Evolutionary conservation across 2,797 vertebrate species (phyloP), one percentile per base, ranked within the genome.

Genomic region (Silurus lanzhouensis): DNA sequence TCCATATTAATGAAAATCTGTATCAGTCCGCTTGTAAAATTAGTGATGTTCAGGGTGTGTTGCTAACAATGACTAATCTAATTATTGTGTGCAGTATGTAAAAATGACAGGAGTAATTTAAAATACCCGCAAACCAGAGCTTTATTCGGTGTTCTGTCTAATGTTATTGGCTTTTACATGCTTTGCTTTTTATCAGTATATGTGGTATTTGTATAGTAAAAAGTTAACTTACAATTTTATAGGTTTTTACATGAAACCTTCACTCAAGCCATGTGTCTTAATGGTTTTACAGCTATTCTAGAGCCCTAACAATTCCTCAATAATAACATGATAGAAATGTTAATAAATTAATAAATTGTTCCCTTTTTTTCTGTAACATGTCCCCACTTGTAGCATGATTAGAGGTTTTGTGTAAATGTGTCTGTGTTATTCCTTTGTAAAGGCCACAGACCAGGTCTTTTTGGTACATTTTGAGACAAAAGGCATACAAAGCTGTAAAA

Each of bases 351-450:
- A 38, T 38, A 38, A 38, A 38, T 38, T 38, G 38, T 38, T 38
- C 3, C 38, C 38, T 38, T 38, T 38, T 38, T 38, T 38, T 38
- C 38, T 5, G 38, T 38, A 38, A 38, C 38, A 38, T 38, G 38
- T 38, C 38, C 38, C 38, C 38, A 38, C 38, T 8, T 10, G 3
- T 52, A 67, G 20, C 77, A 46, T 48, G 25, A 14, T 3, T 76
- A 52, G 48, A 52, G 48, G 48, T 2, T 63, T 79, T 81, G 63
- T 81, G n/a, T 19, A 55, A 55, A 67, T 67, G 25, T 67, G 44
- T 66, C 58, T 72, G 19, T 38, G 79, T 87, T 83, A 83, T 79
- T 74, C 60, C 57, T 85, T 88, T 82, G 70, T 86, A 75, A 77
- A 55, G 87, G 57, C 44, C 61, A 83, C 63, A 81, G 67, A 22